Base-by-base conservation (phyloP, 2,888 invertebrate genomes). In the Hoplodrina blanda region DNA sequence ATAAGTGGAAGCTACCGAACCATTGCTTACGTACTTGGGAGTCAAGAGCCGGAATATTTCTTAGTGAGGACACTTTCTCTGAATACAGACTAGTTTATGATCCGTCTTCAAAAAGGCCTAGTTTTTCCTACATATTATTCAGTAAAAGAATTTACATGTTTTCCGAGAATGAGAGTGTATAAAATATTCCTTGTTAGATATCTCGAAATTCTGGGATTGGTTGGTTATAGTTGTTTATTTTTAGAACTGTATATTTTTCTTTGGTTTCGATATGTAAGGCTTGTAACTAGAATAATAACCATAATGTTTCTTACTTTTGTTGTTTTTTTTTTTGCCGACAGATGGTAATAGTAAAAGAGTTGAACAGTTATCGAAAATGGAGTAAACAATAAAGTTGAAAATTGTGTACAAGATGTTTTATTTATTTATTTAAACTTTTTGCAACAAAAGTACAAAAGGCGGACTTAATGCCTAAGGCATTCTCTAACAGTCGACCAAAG, bases 141-240 rank as follows among this genome's bases (percentile, higher is more conserved):
- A 52, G 63, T 75, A 61, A 57, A 53, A 80, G 69, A 80, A 76
- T 77, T 80, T 80, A 69, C 80, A 76, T 77, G 61, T 77, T 80
- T 80, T 61, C 59, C 49, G 44, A 6, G 46, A 52, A 64, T 20
- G 20, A 33, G 20, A 63, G 33, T 60, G 54, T 74, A 55, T 74
- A 60, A 67, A 76, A 68, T 68, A 49, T 62, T 67, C 67, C 67
- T 56, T 78, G 44, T 52, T 30, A 17, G 13, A 50, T 30, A 20
- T 60, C 8, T 33, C 19, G 61, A 62, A 55, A 66, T 62, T 57
- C 33, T 44, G 15, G 46, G 17, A 60, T 60, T 50, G 20, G 15
- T 33, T 55, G 25, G 25, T 56, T 7, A 0, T 44, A 5, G 11
- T 37, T 11, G 19, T 19, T 25, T 72, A 33, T 64, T 61, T 71